Percentiles rank a stretch among this genome's conserved stretches.
Conservation (phyloP, 2,113 vertebrate species). For the Piaya cayana region DNA sequence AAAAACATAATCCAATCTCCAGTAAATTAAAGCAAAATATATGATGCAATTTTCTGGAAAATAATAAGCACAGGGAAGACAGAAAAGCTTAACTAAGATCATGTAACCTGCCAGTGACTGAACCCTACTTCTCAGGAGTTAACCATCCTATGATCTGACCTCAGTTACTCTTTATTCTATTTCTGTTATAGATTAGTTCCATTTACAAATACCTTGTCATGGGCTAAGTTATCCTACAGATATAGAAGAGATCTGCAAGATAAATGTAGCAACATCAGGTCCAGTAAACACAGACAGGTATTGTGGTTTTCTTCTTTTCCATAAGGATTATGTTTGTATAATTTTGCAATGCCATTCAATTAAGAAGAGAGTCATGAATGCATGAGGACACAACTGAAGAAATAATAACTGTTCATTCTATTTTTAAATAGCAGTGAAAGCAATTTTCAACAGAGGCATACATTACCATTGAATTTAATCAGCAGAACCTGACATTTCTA, state of each 20-base stretch:
- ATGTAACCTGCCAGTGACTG: background rate
- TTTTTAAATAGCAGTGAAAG: background rate
- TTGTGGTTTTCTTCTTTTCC: background rate
- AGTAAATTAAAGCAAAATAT: background rate
- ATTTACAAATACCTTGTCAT: background rate
- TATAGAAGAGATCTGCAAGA: background rate
- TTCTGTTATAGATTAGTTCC: slow-evolving; percentile 1
- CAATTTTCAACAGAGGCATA: background rate
- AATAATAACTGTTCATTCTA: background rate
- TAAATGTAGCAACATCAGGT: background rate
- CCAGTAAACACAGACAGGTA: background rate
- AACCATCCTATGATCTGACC: background rate
- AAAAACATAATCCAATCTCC: background rate
- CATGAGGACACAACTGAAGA: background rate
- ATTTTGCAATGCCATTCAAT: background rate
- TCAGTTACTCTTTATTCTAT: slow-evolving; percentile 25
- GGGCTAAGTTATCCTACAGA: background rate
- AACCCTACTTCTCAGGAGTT: background rate
- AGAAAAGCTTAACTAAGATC: background rate
- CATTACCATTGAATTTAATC: background rate
- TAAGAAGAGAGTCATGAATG: background rate
- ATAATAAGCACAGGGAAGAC: background rate
- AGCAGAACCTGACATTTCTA: background rate
- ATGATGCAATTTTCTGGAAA: background rate
- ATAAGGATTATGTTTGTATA: background rate